Evolutionary conservation across 2,113 vertebrate genomes (phyloP).

Genomic region (Acrocephalus kingi): DNA sequence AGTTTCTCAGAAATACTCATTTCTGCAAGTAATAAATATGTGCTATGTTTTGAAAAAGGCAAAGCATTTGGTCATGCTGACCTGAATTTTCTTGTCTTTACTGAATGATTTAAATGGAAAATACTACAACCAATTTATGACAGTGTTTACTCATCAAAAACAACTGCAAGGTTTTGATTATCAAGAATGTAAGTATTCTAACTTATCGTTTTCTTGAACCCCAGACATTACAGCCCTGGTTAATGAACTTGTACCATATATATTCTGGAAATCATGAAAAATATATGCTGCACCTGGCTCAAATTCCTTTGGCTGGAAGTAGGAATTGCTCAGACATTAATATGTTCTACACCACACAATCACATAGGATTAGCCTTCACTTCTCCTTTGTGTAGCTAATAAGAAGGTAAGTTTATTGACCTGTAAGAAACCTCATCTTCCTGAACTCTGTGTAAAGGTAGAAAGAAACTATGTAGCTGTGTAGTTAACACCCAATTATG

Average conservation of each 20-base stretch:
- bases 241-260: neutral
- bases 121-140: neutral
- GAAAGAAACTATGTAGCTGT: neutral
- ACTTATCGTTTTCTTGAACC: neutral
- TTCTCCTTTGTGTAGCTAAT: neutral
- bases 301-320: neutral
- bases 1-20: neutral
- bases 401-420: neutral
- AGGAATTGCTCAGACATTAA: neutral
- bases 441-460: neutral
- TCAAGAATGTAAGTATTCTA: neutral
- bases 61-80: neutral
- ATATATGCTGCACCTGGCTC: rapidly evolving
- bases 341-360: neutral
- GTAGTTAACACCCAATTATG: constrained; percentile 70
- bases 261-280: neutral
- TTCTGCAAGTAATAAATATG: neutral
- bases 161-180: neutral
- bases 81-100: neutral
- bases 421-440: neutral
- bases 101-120: neutral
- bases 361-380: neutral
- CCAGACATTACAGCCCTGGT: neutral
- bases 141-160: neutral
- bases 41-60: neutral